These are phyloP conservation scores for Selene dorsalis DNA, from an alignment of 2,797 vertebrate species.

Conservation along the genomic window DNA sequence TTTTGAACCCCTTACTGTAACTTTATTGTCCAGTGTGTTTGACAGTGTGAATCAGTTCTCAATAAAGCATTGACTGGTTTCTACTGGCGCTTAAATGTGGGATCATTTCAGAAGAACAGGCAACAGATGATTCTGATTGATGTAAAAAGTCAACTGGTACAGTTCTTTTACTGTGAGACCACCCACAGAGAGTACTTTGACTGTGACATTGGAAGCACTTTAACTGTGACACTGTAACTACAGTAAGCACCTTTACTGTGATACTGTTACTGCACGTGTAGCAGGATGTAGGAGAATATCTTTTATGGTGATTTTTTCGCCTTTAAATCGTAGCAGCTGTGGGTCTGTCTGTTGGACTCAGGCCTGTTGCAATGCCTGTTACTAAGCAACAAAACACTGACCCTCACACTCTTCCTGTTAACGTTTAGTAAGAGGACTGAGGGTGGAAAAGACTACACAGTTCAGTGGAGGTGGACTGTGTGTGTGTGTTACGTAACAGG, in stretches of 20 bases:
- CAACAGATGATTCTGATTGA: no score
- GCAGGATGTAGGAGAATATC: background rate
- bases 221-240: no score
- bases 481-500: background rate
- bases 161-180: no score
- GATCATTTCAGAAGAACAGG: no score
- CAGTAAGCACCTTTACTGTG: background rate
- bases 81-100: no score
- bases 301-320: background rate
- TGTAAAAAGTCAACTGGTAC: no score
- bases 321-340: background rate
- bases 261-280: background rate
- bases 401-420: conserved; percentile 35
- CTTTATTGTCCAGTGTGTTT: no score
- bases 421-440: conserved; percentile 18
- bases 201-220: no score
- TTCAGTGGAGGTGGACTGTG: background rate
- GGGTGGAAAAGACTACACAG: conserved; percentile 19
- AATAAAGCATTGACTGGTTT: no score
- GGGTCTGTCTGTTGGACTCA: background rate
- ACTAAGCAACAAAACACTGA: conserved; percentile 17
- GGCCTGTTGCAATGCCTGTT: conserved; percentile 22
- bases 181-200: no score
- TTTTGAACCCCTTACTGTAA: conserved; percentile 12
- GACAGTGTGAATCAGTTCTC: no score